Evolutionary conservation across 2,797 vertebrate genomes (phyloP).

Genomic region (Luscinia megarhynchos): DNA sequence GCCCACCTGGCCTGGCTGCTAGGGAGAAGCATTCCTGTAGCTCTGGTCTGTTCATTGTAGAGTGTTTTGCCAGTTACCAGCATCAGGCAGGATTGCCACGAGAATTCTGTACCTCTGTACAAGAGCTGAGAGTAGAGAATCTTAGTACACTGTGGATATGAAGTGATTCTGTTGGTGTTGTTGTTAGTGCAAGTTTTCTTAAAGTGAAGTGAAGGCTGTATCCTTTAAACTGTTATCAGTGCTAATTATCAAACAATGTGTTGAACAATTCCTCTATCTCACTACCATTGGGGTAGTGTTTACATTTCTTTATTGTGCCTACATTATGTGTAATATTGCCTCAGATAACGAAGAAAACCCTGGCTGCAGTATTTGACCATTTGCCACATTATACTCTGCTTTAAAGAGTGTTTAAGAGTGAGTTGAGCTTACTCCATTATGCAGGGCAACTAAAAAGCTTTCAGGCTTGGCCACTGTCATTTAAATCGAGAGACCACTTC

Average conservation of each 20-base stretch:
- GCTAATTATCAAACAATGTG: accelerated
- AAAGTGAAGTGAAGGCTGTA: not conserved
- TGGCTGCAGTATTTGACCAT: not conserved
- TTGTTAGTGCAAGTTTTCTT: not conserved
- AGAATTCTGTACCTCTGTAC: not conserved
- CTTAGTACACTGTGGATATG: not conserved
- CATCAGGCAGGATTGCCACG: not conserved
- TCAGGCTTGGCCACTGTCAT: not conserved
- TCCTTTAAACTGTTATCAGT: not conserved
- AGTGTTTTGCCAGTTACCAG: not conserved
- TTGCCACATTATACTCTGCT: not conserved
- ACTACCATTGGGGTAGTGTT: not conserved
- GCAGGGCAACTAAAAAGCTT: not conserved
- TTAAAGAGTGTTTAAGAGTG: not conserved
- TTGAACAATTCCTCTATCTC: not conserved
- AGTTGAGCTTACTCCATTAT: not conserved
- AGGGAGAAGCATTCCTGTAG: not conserved
- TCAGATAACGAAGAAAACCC: not conserved
- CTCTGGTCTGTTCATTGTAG: not conserved
- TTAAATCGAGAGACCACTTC: not conserved
- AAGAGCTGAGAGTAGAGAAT: not conserved
- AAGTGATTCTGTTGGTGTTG: not conserved
- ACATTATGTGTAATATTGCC: not conserved
- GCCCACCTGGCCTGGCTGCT: not conserved
- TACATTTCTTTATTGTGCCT: not conserved